phyloP scores from a whole-genome alignment of 2,888 invertebrate species.

The Tenodera sinensis region DNA sequence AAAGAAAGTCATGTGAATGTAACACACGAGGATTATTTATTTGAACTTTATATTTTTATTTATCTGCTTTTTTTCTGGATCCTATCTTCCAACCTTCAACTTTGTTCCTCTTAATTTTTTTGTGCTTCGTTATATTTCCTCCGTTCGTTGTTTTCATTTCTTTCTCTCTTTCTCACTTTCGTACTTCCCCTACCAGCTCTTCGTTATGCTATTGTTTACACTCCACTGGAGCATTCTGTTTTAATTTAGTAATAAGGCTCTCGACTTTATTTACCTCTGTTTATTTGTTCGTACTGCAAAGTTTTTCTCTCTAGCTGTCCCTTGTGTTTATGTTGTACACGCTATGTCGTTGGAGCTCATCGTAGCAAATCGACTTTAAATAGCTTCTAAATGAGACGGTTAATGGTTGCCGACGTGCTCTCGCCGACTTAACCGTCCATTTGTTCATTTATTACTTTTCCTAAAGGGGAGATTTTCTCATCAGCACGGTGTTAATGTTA shows the following conservation, averaged over 20 bases:
- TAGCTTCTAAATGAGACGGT: not conserved
- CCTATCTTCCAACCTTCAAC: no score
- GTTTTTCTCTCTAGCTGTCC: not conserved
- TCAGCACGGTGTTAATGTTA: not conserved
- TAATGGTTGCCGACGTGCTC: not conserved
- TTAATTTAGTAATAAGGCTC: not conserved
- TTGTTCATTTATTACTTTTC: constrained; percentile 15
- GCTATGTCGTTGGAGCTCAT: not conserved
- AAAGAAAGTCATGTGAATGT: no score
- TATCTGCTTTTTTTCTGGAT: no score
- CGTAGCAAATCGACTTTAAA: not conserved
- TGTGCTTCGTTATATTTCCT: no score
- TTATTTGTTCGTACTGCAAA: no score
- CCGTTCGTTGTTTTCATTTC: not conserved
- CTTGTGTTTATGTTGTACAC: not conserved
- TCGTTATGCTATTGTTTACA: not conserved
- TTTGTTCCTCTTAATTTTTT: no score
- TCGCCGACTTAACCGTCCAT: not conserved
- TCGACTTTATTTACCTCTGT: not conserved
- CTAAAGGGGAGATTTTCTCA: not conserved
- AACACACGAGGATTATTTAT: no score
- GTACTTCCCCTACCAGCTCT: not conserved
- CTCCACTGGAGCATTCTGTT: not conserved
- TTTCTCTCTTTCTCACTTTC: not conserved
- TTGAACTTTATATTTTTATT: no score